Conservation (phyloP, 2,888 invertebrate genomes). For the Tuberolachnus salignus region DNA sequence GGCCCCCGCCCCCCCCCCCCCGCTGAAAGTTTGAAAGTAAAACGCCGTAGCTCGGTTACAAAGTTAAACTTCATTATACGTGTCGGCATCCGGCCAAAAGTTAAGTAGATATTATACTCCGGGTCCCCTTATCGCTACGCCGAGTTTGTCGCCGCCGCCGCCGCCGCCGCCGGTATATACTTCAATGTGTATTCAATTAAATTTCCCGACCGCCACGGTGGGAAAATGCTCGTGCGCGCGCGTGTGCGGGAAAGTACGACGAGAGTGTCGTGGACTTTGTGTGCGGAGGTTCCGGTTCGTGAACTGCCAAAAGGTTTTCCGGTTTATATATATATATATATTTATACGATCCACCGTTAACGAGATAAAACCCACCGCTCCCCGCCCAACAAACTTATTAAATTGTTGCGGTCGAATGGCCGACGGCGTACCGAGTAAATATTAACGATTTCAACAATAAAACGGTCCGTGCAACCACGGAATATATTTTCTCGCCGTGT, state of each 20-base stretch:
- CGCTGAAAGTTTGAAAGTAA: slow-evolving; percentile 29
- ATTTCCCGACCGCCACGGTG: slow-evolving; percentile 12
- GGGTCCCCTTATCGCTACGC: slow-evolving; percentile 29
- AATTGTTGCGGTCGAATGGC: slow-evolving; percentile 6
- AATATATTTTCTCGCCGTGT: slow-evolving; percentile 3
- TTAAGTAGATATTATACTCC: slow-evolving; percentile 36
- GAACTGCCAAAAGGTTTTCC: slow-evolving; percentile 54
- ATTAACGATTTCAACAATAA: slow-evolving; percentile 11
- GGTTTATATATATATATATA: too few species aligned
- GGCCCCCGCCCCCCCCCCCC: too few species aligned
- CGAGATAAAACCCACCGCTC: slow-evolving; percentile 45
- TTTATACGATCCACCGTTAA: slow-evolving; percentile 16
- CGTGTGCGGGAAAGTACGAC: slow-evolving; percentile 4
- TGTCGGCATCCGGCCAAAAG: slow-evolving; percentile 53
- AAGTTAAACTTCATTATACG: slow-evolving; percentile 48
- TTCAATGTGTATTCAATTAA: slow-evolving; percentile 45
- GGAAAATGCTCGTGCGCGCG: slow-evolving; percentile 15
- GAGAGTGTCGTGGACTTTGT: slow-evolving; percentile 37
- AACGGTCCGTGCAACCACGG: not conserved
- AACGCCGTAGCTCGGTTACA: not conserved
- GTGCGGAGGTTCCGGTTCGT: slow-evolving; percentile 41
- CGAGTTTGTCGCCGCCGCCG: too few species aligned
- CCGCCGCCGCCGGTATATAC: slow-evolving; percentile 34
- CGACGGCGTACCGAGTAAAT: not conserved
- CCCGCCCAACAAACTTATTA: slow-evolving; percentile 30